Conservation (phyloP, 2,113 vertebrate species). For the Antechinus stuartii region DNA sequence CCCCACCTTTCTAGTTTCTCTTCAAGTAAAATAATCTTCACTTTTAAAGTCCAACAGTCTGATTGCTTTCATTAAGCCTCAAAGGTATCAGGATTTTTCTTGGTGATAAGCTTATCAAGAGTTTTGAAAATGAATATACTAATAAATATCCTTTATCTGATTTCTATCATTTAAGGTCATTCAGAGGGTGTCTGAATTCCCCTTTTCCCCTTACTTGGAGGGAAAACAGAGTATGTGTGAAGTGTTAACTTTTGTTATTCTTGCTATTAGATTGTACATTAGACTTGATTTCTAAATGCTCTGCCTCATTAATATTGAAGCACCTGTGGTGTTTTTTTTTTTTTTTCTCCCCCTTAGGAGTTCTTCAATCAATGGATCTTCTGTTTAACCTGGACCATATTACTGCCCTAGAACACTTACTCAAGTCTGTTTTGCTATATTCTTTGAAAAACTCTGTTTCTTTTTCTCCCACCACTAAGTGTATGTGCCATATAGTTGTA, state of each 20-base stretch:
- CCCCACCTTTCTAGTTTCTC: background rate
- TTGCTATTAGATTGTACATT: background rate
- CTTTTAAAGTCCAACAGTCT: background rate
- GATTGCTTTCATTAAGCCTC: conserved; percentile 7
- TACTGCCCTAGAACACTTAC: conserved; percentile 88
- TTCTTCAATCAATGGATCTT: conserved; percentile 87
- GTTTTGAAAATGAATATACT: background rate
- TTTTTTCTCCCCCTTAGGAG: conserved; percentile 78
- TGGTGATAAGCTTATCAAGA: background rate
- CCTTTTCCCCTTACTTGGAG: background rate
- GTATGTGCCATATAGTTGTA: conserved; percentile 86
- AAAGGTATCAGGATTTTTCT: conserved; percentile 20
- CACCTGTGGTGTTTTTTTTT: conserved; percentile 49
- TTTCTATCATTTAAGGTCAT: background rate
- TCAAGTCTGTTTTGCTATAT: conserved; percentile 93
- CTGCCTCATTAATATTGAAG: background rate
- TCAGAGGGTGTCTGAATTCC: background rate
- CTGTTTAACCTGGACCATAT: conserved; percentile 92
- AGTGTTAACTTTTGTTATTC: background rate
- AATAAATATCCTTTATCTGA: background rate
- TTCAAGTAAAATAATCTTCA: background rate
- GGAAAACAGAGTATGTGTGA: background rate
- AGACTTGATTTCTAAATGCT: background rate
- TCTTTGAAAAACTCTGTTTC: conserved; percentile 83
- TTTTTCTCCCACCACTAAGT: conserved; percentile 74